Evolutionary conservation across 2,797 vertebrate species (phyloP).

Genomic region (Cryptoprocta ferox): DNA sequence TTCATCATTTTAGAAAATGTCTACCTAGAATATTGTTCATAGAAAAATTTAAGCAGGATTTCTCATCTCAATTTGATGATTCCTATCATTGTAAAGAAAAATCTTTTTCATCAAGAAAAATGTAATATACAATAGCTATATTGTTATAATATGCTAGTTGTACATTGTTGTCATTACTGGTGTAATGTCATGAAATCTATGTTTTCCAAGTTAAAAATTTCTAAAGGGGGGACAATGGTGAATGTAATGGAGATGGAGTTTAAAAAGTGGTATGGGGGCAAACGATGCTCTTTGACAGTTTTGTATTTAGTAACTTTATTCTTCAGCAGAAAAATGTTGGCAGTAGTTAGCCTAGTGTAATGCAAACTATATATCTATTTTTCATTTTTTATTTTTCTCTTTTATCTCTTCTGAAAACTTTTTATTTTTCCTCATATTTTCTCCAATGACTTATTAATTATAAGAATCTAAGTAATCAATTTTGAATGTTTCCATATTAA

Average conservation of each 20-base stretch:
- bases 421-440: background rate
- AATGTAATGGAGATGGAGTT: background rate
- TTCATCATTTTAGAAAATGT: background rate
- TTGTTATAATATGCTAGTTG: background rate
- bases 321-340: background rate
- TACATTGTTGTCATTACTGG: background rate
- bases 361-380: background rate
- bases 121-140: background rate
- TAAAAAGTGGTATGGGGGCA: background rate
- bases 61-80: background rate
- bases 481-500: background rate
- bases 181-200: background rate
- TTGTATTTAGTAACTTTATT: background rate
- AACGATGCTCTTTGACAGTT: background rate
- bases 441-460: background rate
- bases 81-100: background rate
- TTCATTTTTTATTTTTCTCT: background rate
- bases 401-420: background rate
- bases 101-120: background rate
- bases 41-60: background rate
- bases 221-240: background rate
- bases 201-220: background rate
- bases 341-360: background rate
- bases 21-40: background rate
- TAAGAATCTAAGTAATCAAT: background rate